Evolutionary conservation across 2,797 vertebrate genomes (phyloP), one percentile per base, ranked within the genome.

Genomic region (Fistularia commersonii): DNA sequence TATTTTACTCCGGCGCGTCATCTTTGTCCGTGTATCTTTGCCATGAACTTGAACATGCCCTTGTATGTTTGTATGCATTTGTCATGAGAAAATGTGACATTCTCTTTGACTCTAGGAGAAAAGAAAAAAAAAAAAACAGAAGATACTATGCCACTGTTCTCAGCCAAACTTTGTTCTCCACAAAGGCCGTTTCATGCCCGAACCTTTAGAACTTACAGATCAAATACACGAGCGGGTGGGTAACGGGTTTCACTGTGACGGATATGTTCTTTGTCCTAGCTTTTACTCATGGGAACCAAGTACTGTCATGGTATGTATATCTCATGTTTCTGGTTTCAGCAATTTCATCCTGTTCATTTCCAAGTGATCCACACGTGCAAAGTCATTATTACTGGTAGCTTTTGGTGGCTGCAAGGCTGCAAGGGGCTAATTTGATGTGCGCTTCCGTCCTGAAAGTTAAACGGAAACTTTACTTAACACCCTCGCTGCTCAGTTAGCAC

Each of bases 201-300:
- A 50, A 63, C 66, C 80, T 74, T 83, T 56, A 66, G 81, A 86
- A 80, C 59, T 62, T 64, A 46, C 46, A 76, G 70, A 77, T 84
- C 61, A 80, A 79, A 80, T 71, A 74, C 67, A 66, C 8, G 57
- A 63, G 54, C 39, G 69, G 65, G 74, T 62, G 77, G 69, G 64
- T 76, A 63, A 69, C 52, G 68, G 62, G 42, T 48, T 46, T 60
- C 71, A 74, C 74, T 77, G 74, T 76, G 54, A 74, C 53, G 11
- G 45, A 45, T 49, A 58, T 11, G 41, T 70, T 76, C 10, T 79
- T 68, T 77, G 76, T 83, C 76, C 76, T 81, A 58, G 70, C 53
- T 74, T 76, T 66, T 67, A 80, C 80, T 83, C 82, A 73, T 83
- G 87, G 77, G 83, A 87, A 82, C 64, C 54, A 73, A 76, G 58